Evolutionary conservation across 1,140 invertebrate species (phyloP).

Genomic region (Heterodera schachtii): DNA sequence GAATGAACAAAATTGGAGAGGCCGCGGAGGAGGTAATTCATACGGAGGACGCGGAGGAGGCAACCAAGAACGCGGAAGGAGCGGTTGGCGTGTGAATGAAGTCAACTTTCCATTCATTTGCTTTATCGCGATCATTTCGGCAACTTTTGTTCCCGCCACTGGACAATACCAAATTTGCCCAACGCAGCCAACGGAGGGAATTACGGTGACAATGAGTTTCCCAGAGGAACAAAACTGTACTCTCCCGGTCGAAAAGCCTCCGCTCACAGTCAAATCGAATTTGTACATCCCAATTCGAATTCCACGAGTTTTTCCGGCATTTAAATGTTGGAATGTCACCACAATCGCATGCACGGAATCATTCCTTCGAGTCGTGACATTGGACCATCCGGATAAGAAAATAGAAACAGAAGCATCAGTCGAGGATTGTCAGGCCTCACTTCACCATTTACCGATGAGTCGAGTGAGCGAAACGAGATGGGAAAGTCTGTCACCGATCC

Average conservation of each 20-base stretch:
- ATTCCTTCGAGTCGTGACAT: not conserved
- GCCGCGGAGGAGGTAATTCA: not conserved
- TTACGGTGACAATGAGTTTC: not conserved
- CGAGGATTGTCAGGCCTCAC: too few relatives aligned
- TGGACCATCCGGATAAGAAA: not conserved
- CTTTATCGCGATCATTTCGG: not conserved
- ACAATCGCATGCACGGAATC: not conserved
- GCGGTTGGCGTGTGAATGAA: not conserved
- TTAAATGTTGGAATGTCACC: not conserved
- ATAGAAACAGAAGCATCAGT: not conserved
- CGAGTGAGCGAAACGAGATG: not conserved
- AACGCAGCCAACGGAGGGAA: not conserved
- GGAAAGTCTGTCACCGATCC: not conserved
- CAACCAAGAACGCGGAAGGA: too few relatives aligned
- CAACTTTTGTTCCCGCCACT: too few relatives aligned
- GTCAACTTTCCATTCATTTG: not conserved
- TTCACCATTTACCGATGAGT: not conserved
- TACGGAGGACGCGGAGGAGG: not conserved
- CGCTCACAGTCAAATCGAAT: not conserved
- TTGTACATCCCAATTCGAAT: not conserved
- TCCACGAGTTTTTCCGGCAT: not conserved
- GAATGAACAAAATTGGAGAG: not conserved
- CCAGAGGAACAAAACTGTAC: not conserved
- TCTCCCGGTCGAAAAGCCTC: not conserved
- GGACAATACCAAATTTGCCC: not conserved